Base-by-base conservation (phyloP, 2,113 vertebrate species). In the Petaurus breviceps region DNA sequence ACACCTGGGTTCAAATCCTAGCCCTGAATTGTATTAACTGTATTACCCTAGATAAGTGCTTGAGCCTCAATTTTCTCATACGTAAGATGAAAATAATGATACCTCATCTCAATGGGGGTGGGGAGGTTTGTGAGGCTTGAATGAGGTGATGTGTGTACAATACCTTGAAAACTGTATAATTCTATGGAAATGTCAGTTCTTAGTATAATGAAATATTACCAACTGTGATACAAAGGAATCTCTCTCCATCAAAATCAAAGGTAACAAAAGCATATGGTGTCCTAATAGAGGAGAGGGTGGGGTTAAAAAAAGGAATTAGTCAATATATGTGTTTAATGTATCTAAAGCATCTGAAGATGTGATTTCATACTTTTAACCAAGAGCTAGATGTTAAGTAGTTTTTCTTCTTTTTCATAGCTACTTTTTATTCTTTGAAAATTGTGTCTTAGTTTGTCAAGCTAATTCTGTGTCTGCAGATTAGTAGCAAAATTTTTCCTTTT, bases 401-500 rank as follows among this genome's bases (percentile, higher is more conserved):
- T 50, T 84, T 26, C 90, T n/a, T 25, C 5, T 43, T 23, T 1
- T 23, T 23, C 50, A 0, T 51, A n/a, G 3, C 1, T 77, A 25
- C 37, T 93, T 16, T 14, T 51, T 55, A 37, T 16, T 2, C 49
- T 51, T 26, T 50, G 52, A 84, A 96, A 95, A 68, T 91, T n/a
- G 52, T n/a, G 52, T 94, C 94, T 96, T 46, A 31, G 54, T 91
- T 96, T 91, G 95, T 89, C n/a, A 54, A n/a, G 84, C 1, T 22
- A 49, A 49, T 49, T 50, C 25, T 26, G 89, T 14, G 50, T 89
- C 92, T 90, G 24, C 49, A 53, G 91, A 22, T 37, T 68, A 51
- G 22, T 52, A 55, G 55, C 77, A 52, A 94, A 49, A 54, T 22
- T 26, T 43, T 61, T 96, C 93, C 93, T 93, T 53, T 50, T 91